phyloP scores from a whole-genome alignment of 2,113 vertebrate genomes.

The Synchiropus splendidus region DNA sequence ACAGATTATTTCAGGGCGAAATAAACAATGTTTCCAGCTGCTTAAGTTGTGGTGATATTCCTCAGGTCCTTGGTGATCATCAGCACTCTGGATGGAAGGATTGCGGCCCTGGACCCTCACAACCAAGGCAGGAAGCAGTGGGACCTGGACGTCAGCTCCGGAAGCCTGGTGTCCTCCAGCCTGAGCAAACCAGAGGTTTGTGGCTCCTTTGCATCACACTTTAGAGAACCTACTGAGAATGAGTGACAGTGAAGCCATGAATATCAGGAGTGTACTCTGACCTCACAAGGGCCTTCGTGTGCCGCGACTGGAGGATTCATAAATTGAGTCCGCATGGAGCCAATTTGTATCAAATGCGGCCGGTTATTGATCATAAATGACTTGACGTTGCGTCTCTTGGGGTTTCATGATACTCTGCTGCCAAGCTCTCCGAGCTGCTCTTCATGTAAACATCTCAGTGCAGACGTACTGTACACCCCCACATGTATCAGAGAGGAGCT shows the following conservation, averaged over 20 bases:
- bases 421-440: neutral
- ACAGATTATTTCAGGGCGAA: no score
- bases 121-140: conserved; percentile 89
- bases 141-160: conserved; percentile 94
- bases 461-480: conserved; percentile 31
- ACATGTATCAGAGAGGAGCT: conserved; percentile 24
- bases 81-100: conserved; percentile 91
- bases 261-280: no score
- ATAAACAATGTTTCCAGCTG: neutral
- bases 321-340: conserved; percentile 1
- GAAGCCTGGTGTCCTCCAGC: conserved; percentile 89
- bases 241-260: no score
- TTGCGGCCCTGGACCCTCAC: conserved; percentile 89
- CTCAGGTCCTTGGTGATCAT: conserved; percentile 88
- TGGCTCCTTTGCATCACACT: neutral
- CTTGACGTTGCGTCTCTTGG: no score
- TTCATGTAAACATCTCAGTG: conserved; percentile 2
- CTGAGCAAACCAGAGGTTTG: conserved; percentile 94
- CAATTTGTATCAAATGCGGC: no score
- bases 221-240: no score
- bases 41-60: neutral
- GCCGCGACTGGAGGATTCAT: no score
- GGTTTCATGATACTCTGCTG: no score
- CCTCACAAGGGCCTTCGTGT: no score
- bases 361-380: no score